Conservation (phyloP, 2,113 vertebrate genomes). For the Malaclemys terrapin region DNA sequence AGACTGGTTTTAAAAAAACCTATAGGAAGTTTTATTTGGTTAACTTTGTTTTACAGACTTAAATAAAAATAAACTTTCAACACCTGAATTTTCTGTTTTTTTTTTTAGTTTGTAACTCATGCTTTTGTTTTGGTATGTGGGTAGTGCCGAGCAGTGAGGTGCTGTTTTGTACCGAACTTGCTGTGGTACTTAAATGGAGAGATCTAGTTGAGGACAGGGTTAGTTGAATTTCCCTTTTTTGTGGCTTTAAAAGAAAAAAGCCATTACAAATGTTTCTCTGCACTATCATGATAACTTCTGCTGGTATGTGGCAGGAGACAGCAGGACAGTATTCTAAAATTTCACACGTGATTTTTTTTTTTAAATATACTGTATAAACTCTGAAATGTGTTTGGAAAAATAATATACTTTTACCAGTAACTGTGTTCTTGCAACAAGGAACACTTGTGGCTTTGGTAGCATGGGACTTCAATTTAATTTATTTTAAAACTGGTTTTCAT, state of each 20-base stretch:
- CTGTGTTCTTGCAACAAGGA: not conserved
- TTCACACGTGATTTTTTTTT: not conserved
- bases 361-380: not conserved
- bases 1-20: not conserved
- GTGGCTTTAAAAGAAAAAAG: not conserved
- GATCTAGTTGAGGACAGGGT: not conserved
- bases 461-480: not conserved
- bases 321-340: not conserved
- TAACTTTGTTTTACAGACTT: not conserved
- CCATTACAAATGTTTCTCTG: not conserved
- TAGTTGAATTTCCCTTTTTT: fast-evolving
- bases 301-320: not conserved
- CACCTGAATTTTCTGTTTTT: fast-evolving
- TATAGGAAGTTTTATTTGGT: fast-evolving
- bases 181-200: not conserved
- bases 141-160: fast-evolving
- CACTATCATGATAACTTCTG: not conserved
- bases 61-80: not conserved
- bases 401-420: not conserved
- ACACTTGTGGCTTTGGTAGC: not conserved
- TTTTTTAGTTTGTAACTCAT: not conserved
- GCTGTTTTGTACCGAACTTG: not conserved
- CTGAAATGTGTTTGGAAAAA: not conserved
- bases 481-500: not conserved
- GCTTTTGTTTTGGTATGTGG: not conserved